Conservation (phyloP, 2,113 vertebrate species). For the Tympanuchus pallidicinctus region DNA sequence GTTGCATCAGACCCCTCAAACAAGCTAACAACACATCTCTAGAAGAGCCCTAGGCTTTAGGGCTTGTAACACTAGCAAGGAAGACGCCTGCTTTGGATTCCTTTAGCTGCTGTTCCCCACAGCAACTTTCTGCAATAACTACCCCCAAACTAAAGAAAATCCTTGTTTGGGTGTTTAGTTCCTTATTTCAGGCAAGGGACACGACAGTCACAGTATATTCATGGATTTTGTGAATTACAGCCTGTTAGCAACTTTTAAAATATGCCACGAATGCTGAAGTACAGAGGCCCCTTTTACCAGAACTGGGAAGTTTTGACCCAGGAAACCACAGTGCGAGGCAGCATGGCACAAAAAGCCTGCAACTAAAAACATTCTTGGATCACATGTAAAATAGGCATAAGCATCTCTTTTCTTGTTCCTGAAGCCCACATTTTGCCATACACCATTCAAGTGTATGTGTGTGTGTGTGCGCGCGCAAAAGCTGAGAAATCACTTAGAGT, state of each 20-base stretch:
- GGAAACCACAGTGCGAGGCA: neutral
- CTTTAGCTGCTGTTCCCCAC: neutral
- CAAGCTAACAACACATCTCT: neutral
- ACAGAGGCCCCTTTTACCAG: neutral
- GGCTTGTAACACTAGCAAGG: neutral
- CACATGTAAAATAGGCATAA: neutral
- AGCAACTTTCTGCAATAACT: neutral
- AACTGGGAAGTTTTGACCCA: neutral
- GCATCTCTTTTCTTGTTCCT: neutral
- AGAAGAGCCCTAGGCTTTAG: neutral
- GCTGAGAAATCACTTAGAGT: neutral
- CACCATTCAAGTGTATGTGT: neutral
- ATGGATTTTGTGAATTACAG: neutral
- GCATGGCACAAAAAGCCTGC: neutral
- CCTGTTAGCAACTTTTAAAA: neutral
- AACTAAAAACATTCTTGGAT: neutral
- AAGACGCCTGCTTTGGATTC: neutral
- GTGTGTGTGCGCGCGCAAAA: neutral
- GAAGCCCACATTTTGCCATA: neutral
- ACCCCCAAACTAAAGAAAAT: neutral
- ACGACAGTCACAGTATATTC: accelerated
- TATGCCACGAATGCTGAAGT: accelerated
- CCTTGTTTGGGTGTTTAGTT: neutral
- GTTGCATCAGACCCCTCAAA: neutral
- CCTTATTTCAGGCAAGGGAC: neutral